Percentiles rank a stretch among this genome's conserved stretches.
phyloP scores from a whole-genome alignment of 1,140 invertebrate species.

The Macrotrachela quadricornifera region DNA sequence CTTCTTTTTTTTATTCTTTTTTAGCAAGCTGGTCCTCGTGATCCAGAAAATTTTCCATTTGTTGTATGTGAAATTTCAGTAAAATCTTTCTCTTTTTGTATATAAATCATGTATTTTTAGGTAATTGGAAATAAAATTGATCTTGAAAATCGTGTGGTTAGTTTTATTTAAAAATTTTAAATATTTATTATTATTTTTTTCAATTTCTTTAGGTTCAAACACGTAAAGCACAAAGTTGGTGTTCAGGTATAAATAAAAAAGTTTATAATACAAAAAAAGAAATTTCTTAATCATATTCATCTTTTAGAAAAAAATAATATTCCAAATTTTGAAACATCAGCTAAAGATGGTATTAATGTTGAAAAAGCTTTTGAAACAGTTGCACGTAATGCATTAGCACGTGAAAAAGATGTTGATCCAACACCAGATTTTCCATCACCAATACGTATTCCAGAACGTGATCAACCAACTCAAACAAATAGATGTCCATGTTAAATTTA shows the following conservation, averaged over 20 bases:
- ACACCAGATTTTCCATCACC: too few relatives aligned
- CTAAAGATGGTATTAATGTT: slow-evolving; percentile 91
- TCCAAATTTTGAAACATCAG: slow-evolving; percentile 94
- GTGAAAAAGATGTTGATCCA: not conserved
- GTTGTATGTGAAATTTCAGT: slow-evolving; percentile 35
- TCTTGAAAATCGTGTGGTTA: slow-evolving; percentile 53
- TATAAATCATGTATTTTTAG: too few relatives aligned
- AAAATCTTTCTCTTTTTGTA: too few relatives aligned
- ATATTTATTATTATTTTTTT: not conserved
- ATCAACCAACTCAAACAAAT: too few relatives aligned
- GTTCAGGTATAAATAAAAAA: slow-evolving; percentile 47
- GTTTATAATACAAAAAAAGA: too few relatives aligned
- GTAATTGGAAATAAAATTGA: slow-evolving; percentile 98
- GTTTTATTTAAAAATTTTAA: not conserved
- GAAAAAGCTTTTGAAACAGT: slow-evolving; percentile 94
- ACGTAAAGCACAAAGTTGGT: slow-evolving; percentile 91
- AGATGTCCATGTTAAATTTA: too few relatives aligned
- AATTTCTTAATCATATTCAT: too few relatives aligned
- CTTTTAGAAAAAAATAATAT: slow-evolving; percentile 51
- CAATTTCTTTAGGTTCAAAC: slow-evolving; percentile 39
- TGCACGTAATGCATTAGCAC: slow-evolving; percentile 57
- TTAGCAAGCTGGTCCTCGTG: slow-evolving; percentile 59
- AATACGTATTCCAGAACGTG: too few relatives aligned
- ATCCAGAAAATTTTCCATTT: slow-evolving; percentile 98
- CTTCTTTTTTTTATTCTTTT: too few relatives aligned